Base-by-base conservation (phyloP, 1,140 invertebrate genomes). In the Laupala kohalensis region DNA sequence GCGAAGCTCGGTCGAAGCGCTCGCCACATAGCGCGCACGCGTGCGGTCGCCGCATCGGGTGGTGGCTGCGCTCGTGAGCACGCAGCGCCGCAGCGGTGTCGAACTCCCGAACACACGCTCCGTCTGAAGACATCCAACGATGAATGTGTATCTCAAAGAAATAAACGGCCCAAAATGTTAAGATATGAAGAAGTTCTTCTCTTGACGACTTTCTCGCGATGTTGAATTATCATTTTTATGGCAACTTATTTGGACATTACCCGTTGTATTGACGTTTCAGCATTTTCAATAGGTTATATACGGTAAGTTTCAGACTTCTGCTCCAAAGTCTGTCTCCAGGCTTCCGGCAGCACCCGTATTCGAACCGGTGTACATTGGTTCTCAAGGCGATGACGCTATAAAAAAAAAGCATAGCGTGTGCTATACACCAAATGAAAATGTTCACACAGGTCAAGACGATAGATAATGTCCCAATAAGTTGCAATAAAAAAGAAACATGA, bases 1-100 rank as follows among this genome's bases (percentile, higher is more conserved):
- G 73, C 9, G 73, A 72, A 4, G 63, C 67, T 2, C 73, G 73
- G 53, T 74, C 73, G 69, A 74, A 74, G 6, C 67, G 63, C 26
- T 24, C 66, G 26, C 26, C 62, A 72, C 73, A 74, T 9, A 68
- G 13, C 23, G 4, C 25, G 53, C 73, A 74, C 2, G 62, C 25
- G 62, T 65, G 67, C 19, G 68, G 71, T 13, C 71, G 67, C 25
- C 63, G n/a, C 24, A 65, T 67, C 24, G 30, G 19, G 25, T 74
- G 73, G n/a, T 27, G 30, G 13, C 53, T 19, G 9, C 23, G 29
- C 37, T 72, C 72, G 25, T 72, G 72, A 12, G 24, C 68, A 19
- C 67, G 30, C 53, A 72, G 67, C 24, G 6, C 6, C 9, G 72
- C 37, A 2, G 37, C 37, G 9, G 37, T 13, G 4, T 9, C 9